Evolutionary conservation across 2,888 invertebrate species (phyloP).

Genomic region (Euspilapteryx auroguttella): DNA sequence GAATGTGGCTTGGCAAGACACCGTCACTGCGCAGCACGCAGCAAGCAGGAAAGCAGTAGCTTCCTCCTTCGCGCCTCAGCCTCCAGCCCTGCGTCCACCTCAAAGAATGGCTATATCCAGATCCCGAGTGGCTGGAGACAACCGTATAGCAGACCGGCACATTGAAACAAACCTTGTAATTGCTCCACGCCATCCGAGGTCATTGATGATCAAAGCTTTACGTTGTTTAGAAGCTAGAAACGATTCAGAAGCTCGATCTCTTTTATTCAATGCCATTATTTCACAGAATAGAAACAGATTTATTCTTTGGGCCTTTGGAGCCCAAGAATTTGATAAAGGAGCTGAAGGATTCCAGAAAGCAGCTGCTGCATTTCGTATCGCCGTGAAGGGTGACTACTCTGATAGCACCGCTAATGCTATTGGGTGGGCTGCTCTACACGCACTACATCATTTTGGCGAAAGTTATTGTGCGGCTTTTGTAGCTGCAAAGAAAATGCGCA

Average conservation of each 20-base stretch:
- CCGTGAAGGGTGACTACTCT: constrained; percentile 32
- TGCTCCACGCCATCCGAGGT: constrained; percentile 19
- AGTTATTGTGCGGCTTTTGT: constrained; percentile 28
- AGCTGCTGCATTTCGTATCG: constrained; percentile 32
- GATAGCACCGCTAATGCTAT: constrained; percentile 39
- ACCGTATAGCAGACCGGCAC: constrained; percentile 21
- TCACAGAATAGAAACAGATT: constrained; percentile 27
- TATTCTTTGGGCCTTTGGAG: constrained; percentile 37
- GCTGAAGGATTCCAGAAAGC: constrained; percentile 15
- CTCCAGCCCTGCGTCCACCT: constrained; percentile 18
- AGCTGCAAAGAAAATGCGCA: constrained; percentile 38
- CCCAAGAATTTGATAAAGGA: constrained; percentile 26
- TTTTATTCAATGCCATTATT: constrained; percentile 22
- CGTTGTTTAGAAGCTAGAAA: constrained; percentile 29
- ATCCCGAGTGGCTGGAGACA: constrained; percentile 27
- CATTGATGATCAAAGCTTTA: constrained; percentile 27
- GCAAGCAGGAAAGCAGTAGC: constrained; percentile 38
- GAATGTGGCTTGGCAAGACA: constrained; percentile 33
- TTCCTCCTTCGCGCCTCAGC: constrained; percentile 40
- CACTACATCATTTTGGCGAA: constrained; percentile 23
- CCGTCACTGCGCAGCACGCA: constrained; percentile 35
- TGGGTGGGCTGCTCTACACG: constrained; percentile 43
- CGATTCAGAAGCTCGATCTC: constrained; percentile 21
- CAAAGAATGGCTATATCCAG: constrained; percentile 22
- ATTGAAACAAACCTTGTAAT: constrained; percentile 19